Percentiles rank a stretch among this genome's conserved stretches.
These are phyloP conservation scores for Cyclophora albipunctata DNA, from an alignment of 2,888 invertebrate genomes.

Conservation along the genomic window DNA sequence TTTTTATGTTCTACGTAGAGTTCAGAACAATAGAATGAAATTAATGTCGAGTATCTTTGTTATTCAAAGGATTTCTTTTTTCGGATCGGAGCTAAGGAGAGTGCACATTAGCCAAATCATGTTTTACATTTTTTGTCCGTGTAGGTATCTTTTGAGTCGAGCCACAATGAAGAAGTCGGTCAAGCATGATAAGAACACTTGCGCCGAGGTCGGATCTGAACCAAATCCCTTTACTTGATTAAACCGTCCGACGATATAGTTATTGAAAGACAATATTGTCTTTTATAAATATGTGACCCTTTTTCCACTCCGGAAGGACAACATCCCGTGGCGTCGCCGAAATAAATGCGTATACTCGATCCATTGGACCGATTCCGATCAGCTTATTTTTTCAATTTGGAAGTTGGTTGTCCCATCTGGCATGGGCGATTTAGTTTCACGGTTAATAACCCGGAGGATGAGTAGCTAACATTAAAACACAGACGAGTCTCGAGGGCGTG, in stretches of 20 bases:
- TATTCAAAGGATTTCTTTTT: too few species aligned
- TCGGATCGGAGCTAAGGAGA: too few species aligned
- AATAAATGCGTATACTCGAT: conserved; percentile 23
- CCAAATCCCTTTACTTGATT: conserved; percentile 24
- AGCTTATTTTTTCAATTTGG: conserved; percentile 18
- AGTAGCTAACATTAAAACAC: conserved; percentile 21
- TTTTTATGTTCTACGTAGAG: too few species aligned
- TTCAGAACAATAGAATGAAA: too few species aligned
- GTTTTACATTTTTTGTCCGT: conserved; percentile 13
- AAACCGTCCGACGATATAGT: conserved; percentile 22
- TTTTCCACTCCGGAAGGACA: conserved; percentile 21
- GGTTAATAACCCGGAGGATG: conserved; percentile 21
- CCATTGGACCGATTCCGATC: conserved; percentile 21
- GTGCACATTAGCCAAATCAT: not conserved
- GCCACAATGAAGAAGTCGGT: conserved; percentile 21
- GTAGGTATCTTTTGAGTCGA: conserved; percentile 16
- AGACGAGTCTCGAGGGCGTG: conserved; percentile 9
- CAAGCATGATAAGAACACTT: conserved; percentile 17
- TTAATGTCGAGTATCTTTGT: too few species aligned
- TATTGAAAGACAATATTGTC: conserved; percentile 23
- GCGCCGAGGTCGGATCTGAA: conserved; percentile 16
- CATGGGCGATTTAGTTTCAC: conserved; percentile 21
- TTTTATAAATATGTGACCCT: conserved; percentile 23
- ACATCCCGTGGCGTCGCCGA: conserved; percentile 22
- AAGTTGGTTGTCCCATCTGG: conserved; percentile 20